Percentiles rank a stretch among this genome's conserved stretches.
phyloP scores from a whole-genome alignment of 2,888 invertebrate species.

The Thymelicus sylvestris region DNA sequence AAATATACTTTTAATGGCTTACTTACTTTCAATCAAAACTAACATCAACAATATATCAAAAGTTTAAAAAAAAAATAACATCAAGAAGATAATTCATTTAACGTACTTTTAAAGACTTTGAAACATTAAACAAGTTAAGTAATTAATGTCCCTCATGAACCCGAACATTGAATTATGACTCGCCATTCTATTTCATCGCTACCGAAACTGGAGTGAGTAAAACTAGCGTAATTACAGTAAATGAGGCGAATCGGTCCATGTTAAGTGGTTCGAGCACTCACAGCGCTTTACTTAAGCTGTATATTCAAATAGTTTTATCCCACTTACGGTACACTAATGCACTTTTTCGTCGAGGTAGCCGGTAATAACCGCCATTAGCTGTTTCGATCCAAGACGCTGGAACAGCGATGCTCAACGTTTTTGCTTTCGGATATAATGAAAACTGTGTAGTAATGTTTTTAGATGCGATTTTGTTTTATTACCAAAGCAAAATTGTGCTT shows the following conservation, averaged over 20 bases:
- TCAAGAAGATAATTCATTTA: neutral
- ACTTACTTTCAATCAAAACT: neutral
- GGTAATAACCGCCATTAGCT: slow-evolving; percentile 78
- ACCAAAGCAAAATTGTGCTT: no score
- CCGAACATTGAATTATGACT: slow-evolving; percentile 49
- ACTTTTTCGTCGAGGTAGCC: slow-evolving; percentile 77
- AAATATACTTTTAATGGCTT: no score
- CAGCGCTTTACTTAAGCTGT: slow-evolving; percentile 75
- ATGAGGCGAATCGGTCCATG: slow-evolving; percentile 73
- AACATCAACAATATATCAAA: no score
- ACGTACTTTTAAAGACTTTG: neutral
- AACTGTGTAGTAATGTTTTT: slow-evolving; percentile 12
- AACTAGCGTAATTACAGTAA: slow-evolving; percentile 70
- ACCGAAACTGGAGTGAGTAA: slow-evolving; percentile 49
- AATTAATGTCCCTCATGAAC: slow-evolving; percentile 7
- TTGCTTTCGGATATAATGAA: slow-evolving; percentile 30
- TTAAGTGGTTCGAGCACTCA: slow-evolving; percentile 76
- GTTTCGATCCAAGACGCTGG: slow-evolving; percentile 64
- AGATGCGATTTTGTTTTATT: neutral
- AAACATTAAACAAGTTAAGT: slow-evolving; percentile 8
- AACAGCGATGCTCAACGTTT: slow-evolving; percentile 27
- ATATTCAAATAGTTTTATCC: slow-evolving; percentile 81
- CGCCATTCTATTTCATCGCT: slow-evolving; percentile 48
- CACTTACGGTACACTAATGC: slow-evolving; percentile 79
- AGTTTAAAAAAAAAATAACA: neutral